Conservation (phyloP, 2,888 invertebrate genomes). For the Leptarthrus brevirostris region DNA sequence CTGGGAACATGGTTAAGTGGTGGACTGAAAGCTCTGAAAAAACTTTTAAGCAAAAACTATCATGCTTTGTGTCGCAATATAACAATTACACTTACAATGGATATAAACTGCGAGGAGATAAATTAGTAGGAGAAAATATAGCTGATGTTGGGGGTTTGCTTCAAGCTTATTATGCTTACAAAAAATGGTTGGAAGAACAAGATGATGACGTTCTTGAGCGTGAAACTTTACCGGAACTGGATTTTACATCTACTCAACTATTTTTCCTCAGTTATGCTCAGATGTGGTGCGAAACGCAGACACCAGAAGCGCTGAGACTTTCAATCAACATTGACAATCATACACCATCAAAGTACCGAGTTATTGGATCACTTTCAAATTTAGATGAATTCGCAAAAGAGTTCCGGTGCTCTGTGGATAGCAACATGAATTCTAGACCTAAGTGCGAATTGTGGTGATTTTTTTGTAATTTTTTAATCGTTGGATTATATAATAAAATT, state of each 20-base stretch:
- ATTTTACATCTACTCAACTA: conserved; percentile 37
- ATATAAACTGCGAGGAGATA: conserved; percentile 9
- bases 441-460: conserved; percentile 33
- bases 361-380: conserved; percentile 35
- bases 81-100: not conserved
- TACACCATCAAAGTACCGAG: conserved; percentile 1
- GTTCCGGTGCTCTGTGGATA: conserved; percentile 38
- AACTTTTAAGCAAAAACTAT: conserved; percentile 53
- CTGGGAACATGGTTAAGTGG: conserved; percentile 56
- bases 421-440: conserved; percentile 30
- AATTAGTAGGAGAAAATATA: conserved; percentile 22
- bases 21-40: conserved; percentile 54
- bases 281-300: conserved; percentile 18
- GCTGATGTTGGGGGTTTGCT: conserved; percentile 12
- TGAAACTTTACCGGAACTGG: conserved; percentile 13
- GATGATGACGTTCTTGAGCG: not conserved
- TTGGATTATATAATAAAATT: too few species aligned
- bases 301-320: not conserved
- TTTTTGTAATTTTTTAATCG: too few species aligned
- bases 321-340: not conserved
- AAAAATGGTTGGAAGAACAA: conserved; percentile 3
- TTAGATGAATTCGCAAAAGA: conserved; percentile 42
- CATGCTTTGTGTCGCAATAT: conserved; percentile 53
- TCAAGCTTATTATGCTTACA: conserved; percentile 33
- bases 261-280: conserved; percentile 46